phyloP scores from a whole-genome alignment of 2,113 vertebrate genomes.

The Gymnogyps californianus region DNA sequence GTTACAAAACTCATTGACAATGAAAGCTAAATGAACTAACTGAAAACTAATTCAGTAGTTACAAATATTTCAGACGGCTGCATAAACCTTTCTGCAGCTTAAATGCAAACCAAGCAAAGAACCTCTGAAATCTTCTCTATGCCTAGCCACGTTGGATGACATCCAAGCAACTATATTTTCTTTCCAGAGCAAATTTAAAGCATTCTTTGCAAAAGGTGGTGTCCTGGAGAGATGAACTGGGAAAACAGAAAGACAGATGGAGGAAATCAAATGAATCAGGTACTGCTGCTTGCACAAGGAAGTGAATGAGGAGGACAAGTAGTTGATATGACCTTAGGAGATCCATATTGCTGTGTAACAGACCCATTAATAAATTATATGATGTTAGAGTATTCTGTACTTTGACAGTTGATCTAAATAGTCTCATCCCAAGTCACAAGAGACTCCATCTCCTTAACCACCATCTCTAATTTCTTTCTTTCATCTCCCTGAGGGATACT shows the following conservation, averaged over 20 bases:
- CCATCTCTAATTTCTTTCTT: neutral
- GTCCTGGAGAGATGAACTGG: slow-evolving; percentile 49
- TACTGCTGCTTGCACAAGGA: slow-evolving; percentile 28
- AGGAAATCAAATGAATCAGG: slow-evolving; percentile 54
- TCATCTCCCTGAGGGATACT: neutral
- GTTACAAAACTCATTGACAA: slow-evolving; percentile 59
- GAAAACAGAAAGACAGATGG: slow-evolving; percentile 63
- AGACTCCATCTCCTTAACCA: neutral
- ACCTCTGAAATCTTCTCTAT: neutral
- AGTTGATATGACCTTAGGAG: neutral
- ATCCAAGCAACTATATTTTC: slow-evolving; percentile 40
- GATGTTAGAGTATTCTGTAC: neutral
- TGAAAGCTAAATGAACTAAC: slow-evolving; percentile 50
- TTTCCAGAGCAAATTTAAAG: slow-evolving; percentile 51
- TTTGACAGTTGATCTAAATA: neutral
- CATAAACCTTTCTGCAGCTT: neutral
- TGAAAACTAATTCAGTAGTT: slow-evolving; percentile 18
- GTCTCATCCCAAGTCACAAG: neutral
- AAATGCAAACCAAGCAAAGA: neutral
- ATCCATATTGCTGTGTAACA: neutral
- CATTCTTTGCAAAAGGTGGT: slow-evolving; percentile 58
- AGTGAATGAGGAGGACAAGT: slow-evolving; percentile 38
- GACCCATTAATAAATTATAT: neutral
- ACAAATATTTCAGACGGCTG: slow-evolving; percentile 10
- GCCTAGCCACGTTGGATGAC: neutral